Evolutionary conservation across 2,888 invertebrate species (phyloP).

Genomic region (Uropetala carovei): DNA sequence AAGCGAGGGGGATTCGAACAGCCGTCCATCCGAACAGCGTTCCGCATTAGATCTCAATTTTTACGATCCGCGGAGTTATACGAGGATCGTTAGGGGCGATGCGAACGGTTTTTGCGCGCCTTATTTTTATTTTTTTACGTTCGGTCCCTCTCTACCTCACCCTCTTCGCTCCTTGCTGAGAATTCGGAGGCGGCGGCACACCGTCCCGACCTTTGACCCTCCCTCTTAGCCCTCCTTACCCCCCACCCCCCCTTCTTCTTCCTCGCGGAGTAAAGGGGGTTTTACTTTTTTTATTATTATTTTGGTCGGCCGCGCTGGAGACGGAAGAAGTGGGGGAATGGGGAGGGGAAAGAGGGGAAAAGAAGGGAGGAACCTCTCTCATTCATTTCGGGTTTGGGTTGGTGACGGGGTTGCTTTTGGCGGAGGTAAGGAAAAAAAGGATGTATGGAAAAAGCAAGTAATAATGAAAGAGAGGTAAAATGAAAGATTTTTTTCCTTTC

Average conservation of each 20-base stretch:
- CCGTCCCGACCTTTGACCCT: slow-evolving; percentile 18
- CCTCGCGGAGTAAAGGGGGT: not conserved
- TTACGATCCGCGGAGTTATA: not conserved
- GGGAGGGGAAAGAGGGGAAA: slow-evolving; percentile 8
- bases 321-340: not conserved
- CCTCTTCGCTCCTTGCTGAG: not conserved
- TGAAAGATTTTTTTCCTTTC: not conserved
- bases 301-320: not conserved
- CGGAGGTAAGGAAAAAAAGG: slow-evolving; percentile 40
- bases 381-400: slow-evolving; percentile 47
- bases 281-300: not conserved
- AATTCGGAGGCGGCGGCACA: not conserved
- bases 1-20: slow-evolving; percentile 6
- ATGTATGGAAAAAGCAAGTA: slow-evolving; percentile 51
- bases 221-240: not conserved
- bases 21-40: not conserved
- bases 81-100: not conserved
- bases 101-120: not conserved
- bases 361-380: slow-evolving; percentile 29
- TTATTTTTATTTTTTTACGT: not conserved
- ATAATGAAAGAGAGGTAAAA: slow-evolving; percentile 54
- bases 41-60: not conserved
- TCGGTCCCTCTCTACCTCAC: not conserved
- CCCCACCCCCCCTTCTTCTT: not conserved
- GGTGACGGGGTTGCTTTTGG: slow-evolving; percentile 36